phyloP scores from a whole-genome alignment of 2,888 invertebrate species.

The Agelastica alni region DNA sequence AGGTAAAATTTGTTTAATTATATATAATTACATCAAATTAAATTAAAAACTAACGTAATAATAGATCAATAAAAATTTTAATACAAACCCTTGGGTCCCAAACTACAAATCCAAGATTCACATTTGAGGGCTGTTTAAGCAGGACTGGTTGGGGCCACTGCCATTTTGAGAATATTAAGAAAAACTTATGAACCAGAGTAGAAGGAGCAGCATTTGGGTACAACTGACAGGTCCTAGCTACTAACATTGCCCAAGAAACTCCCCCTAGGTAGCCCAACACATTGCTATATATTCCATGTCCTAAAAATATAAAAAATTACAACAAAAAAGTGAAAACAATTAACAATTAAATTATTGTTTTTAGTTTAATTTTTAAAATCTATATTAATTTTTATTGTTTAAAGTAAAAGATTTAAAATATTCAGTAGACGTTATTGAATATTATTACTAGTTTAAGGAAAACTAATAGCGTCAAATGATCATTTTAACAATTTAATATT shows the following conservation, averaged over 20 bases:
- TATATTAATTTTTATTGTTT: neutral
- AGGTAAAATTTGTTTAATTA: too few species aligned
- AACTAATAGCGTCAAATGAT: too few species aligned
- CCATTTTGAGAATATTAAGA: constrained; percentile 97
- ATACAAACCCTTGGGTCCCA: constrained; percentile 92
- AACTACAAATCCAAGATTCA: constrained; percentile 87
- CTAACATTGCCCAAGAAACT: constrained; percentile 99
- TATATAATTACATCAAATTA: too few species aligned
- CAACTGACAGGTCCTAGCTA: constrained; percentile 95
- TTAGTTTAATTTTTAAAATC: too few species aligned
- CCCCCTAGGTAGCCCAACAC: constrained; percentile 97
- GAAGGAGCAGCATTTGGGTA: constrained; percentile 97
- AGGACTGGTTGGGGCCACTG: constrained; percentile 99
- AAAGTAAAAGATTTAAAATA: neutral
- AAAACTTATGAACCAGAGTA: constrained; percentile 96
- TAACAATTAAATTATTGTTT: too few species aligned
- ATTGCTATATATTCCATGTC: constrained; percentile 97
- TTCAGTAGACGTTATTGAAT: too few species aligned
- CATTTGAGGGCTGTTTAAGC: constrained; percentile 87
- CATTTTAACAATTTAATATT: too few species aligned
- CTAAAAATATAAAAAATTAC: too few species aligned
- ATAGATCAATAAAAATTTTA: neutral
- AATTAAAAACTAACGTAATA: neutral
- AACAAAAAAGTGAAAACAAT: too few species aligned
- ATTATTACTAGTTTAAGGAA: too few species aligned